Evolutionary conservation across 2,888 invertebrate genomes (phyloP).

Genomic region (Villa cingulata): DNA sequence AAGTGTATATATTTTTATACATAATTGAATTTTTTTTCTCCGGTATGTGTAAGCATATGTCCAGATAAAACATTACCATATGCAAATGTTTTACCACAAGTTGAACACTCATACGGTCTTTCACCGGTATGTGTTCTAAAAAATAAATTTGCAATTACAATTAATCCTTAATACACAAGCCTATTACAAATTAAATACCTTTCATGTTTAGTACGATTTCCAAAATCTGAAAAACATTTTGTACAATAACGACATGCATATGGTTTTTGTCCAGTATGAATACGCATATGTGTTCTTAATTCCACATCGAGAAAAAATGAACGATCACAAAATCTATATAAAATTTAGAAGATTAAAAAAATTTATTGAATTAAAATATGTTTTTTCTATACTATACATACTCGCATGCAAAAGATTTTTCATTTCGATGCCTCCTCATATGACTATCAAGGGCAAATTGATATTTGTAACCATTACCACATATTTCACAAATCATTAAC

Average conservation of each 20-base stretch:
- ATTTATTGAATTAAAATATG: neutral
- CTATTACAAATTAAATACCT: slow-evolving; percentile 19
- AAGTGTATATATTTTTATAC: too few species aligned
- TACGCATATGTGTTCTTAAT: slow-evolving; percentile 33
- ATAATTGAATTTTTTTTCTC: slow-evolving; percentile 31
- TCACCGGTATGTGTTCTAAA: slow-evolving; percentile 31
- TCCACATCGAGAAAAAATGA: slow-evolving; percentile 35
- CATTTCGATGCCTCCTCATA: slow-evolving; percentile 33
- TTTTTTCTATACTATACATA: neutral
- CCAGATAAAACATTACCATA: slow-evolving; percentile 33
- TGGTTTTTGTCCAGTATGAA: slow-evolving; percentile 35
- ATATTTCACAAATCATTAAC: slow-evolving; percentile 32
- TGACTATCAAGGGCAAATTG: slow-evolving; percentile 33
- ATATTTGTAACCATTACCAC: slow-evolving; percentile 34
- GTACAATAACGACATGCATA: slow-evolving; percentile 32
- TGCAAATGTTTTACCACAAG: slow-evolving; percentile 32
- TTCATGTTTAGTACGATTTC: slow-evolving; percentile 35
- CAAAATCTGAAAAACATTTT: slow-evolving; percentile 34
- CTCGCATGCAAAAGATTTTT: slow-evolving; percentile 16
- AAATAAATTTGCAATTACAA: too few species aligned
- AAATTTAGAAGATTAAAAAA: neutral
- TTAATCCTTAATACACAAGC: too few species aligned
- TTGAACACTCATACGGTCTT: slow-evolving; percentile 28
- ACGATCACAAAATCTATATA: slow-evolving; percentile 32
- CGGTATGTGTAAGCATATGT: slow-evolving; percentile 31